phyloP scores from a whole-genome alignment of 2,797 vertebrate species.

The Eospalax fontanierii region DNA sequence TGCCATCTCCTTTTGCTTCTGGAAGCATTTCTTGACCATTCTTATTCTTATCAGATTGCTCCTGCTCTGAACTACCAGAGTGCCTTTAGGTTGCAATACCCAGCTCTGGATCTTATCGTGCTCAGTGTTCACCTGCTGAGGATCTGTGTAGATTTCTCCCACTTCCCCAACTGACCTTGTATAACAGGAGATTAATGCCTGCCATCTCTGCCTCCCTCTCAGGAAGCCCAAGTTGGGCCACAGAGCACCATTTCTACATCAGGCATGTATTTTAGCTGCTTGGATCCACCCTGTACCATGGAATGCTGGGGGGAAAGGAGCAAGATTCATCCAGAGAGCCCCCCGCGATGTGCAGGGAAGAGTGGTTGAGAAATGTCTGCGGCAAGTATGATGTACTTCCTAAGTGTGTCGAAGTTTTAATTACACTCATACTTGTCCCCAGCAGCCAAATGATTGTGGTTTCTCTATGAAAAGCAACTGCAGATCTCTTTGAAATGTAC shows the following conservation, averaged over 20 bases:
- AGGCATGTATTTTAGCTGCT: background rate
- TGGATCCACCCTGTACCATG: too few relatives aligned
- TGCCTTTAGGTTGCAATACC: background rate
- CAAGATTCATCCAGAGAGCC: background rate
- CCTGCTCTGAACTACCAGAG: background rate
- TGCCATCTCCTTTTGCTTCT: background rate
- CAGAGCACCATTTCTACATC: background rate
- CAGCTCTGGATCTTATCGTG: background rate
- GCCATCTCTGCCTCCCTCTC: background rate
- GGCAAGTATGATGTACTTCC: background rate
- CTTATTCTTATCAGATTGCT: background rate
- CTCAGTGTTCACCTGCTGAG: background rate
- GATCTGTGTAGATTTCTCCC: background rate
- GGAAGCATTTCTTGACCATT: background rate
- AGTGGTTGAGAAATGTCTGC: background rate
- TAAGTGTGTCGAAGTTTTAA: background rate
- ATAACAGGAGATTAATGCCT: background rate
- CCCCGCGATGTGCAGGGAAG: background rate
- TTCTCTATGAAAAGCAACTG: background rate
- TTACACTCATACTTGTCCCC: background rate
- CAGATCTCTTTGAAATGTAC: background rate
- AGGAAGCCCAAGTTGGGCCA: background rate
- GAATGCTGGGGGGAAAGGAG: background rate
- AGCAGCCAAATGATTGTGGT: background rate
- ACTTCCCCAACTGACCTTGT: background rate